phyloP scores from a whole-genome alignment of 2,113 vertebrate species.

The Lophotis ruficrista region DNA sequence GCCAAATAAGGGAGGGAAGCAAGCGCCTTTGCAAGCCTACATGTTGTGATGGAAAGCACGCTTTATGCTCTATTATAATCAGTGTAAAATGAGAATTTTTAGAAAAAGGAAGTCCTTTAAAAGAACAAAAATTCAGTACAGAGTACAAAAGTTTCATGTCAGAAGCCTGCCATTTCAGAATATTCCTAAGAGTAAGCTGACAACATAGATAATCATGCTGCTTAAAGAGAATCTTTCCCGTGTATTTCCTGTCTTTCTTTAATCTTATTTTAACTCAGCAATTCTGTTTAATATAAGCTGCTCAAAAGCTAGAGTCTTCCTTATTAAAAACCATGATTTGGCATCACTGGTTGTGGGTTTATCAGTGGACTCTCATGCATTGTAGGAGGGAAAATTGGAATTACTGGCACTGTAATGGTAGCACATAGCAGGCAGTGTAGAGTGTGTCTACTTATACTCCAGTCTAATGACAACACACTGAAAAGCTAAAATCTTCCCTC shows the following conservation, averaged over 20 bases:
- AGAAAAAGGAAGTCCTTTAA: neutral
- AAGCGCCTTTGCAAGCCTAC: neutral
- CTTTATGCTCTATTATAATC: neutral
- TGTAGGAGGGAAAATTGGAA: neutral
- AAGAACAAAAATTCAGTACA: neutral
- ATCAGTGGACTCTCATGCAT: fast-evolving
- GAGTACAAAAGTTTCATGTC: neutral
- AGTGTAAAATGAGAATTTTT: neutral
- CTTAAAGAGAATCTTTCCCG: neutral
- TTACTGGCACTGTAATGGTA: neutral
- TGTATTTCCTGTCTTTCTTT: neutral
- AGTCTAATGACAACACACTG: neutral
- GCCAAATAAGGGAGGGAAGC: neutral
- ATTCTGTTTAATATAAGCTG: neutral
- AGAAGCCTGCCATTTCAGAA: neutral
- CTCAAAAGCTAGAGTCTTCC: neutral
- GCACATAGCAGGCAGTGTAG: fast-evolving
- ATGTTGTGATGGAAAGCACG: neutral
- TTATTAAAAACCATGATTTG: neutral
- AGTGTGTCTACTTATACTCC: neutral
- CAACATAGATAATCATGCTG: neutral
- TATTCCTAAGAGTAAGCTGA: neutral
- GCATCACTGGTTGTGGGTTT: neutral
- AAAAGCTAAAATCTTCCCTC: neutral
- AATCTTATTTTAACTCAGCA: neutral